These are phyloP conservation scores for Dendrocopos noguchii DNA, from an alignment of 2,113 vertebrate species.

Conservation along the genomic window DNA sequence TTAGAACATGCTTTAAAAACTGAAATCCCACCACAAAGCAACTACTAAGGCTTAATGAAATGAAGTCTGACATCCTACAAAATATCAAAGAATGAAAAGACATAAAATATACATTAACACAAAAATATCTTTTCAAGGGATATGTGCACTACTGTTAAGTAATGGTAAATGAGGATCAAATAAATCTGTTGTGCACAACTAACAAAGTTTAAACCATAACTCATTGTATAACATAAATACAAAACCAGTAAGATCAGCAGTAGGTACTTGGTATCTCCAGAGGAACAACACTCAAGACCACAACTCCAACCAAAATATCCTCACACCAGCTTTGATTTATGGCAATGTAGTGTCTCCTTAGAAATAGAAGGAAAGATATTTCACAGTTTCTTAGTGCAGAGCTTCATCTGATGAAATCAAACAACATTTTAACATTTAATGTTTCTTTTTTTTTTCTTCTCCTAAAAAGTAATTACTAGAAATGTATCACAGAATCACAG, in stretches of 20 bases:
- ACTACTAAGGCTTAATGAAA: not conserved
- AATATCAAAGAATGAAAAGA: conserved; percentile 11
- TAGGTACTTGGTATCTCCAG: not conserved
- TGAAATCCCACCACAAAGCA: not conserved
- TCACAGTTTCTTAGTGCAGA: not conserved
- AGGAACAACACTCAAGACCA: not conserved
- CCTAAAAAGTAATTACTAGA: not conserved
- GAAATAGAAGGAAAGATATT: not conserved
- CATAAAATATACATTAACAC: conserved; percentile 1
- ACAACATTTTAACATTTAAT: not conserved
- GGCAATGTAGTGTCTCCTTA: not conserved
- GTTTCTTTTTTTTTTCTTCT: not conserved
- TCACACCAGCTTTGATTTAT: not conserved
- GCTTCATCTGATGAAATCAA: not conserved
- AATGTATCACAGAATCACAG: not conserved
- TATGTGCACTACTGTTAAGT: not conserved
- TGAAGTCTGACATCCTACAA: not conserved
- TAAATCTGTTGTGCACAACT: not conserved
- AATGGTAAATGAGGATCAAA: not conserved
- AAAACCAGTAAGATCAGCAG: not conserved
- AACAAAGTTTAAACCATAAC: not conserved
- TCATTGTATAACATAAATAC: not conserved
- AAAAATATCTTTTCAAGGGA: not conserved
- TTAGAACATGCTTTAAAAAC: not conserved
- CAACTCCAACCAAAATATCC: not conserved